A percentile compares a stretch with the other conserved stretches of the same genome.
Conservation (phyloP, 2,888 invertebrate species). For the Melanargia galathea region DNA sequence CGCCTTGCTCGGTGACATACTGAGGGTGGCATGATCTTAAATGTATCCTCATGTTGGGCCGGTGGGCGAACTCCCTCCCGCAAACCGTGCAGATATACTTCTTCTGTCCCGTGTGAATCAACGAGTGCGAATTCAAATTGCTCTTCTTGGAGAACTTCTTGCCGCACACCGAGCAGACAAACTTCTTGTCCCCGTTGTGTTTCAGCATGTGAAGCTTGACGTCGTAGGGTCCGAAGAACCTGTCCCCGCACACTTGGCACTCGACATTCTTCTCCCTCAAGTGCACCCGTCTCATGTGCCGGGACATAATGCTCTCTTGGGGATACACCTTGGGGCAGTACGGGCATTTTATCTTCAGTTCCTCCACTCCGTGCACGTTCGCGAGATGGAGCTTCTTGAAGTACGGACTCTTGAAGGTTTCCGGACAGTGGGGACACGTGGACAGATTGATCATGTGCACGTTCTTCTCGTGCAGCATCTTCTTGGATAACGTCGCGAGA, state of each 20-base stretch:
- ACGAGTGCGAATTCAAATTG: constrained; percentile 81
- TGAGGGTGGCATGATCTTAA: constrained; percentile 56
- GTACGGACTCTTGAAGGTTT: constrained; percentile 73
- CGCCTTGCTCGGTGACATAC: constrained; percentile 38
- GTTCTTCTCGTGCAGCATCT: constrained; percentile 72
- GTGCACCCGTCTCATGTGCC: constrained; percentile 83
- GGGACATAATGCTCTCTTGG: constrained; percentile 81
- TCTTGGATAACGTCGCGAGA: constrained; percentile 70
- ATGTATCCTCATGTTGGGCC: constrained; percentile 65
- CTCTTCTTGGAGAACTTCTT: constrained; percentile 83
- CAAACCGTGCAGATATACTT: constrained; percentile 78
- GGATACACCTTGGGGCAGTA: constrained; percentile 76
- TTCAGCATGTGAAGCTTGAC: constrained; percentile 77
- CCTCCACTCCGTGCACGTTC: constrained; percentile 70
- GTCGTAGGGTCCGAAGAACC: constrained; percentile 72
- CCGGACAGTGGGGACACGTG: constrained; percentile 70
- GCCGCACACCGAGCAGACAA: constrained; percentile 82
- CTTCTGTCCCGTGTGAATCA: constrained; percentile 81
- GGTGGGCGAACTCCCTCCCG: constrained; percentile 76
- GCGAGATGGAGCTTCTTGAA: constrained; percentile 71
- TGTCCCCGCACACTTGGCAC: constrained; percentile 72
- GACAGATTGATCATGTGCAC: constrained; percentile 67
- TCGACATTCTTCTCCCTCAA: constrained; percentile 74
- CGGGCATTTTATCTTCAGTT: constrained; percentile 72
- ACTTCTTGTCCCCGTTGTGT: constrained; percentile 80